Percentiles rank a stretch among this genome's conserved stretches.
Evolutionary conservation across 2,113 vertebrate species (phyloP).

Genomic region (Channa maculata): DNA sequence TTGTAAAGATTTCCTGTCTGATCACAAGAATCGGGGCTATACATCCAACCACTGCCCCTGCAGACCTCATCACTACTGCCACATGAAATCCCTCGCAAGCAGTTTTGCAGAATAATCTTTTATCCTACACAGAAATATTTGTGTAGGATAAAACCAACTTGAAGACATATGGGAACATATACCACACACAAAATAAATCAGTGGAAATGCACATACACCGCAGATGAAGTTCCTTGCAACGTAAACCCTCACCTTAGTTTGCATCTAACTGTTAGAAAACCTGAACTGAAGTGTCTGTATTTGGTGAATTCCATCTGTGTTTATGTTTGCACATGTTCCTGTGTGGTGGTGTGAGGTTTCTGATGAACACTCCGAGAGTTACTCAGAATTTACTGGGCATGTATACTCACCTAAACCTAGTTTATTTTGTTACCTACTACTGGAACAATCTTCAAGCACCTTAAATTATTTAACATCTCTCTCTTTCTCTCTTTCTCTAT

Average conservation of each 20-base stretch:
- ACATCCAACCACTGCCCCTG: neutral
- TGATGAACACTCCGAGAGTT: neutral
- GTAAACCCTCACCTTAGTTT: too few relatives aligned
- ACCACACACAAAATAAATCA: neutral
- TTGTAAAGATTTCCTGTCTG: neutral
- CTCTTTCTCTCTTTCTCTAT: too few relatives aligned
- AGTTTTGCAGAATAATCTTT: slow-evolving; percentile 19
- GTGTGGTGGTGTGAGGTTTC: neutral
- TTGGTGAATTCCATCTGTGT: neutral
- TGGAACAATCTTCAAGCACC: too few relatives aligned
- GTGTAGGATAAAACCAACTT: neutral
- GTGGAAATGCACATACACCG: too few relatives aligned
- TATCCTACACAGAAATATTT: neutral
- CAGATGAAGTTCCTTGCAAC: too few relatives aligned
- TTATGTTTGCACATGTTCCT: neutral
- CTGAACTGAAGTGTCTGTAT: too few relatives aligned
- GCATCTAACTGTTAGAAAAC: too few relatives aligned
- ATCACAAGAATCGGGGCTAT: neutral
- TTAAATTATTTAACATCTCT: too few relatives aligned
- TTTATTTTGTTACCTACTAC: too few relatives aligned
- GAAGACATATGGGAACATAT: neutral
- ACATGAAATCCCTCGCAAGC: slow-evolving; percentile 8
- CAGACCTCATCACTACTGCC: neutral
- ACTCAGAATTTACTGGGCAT: neutral
- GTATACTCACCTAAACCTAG: too few relatives aligned